Percentiles rank a stretch among this genome's conserved stretches.
Evolutionary conservation across 2,888 invertebrate species (phyloP).

Genomic region (Drymonia ruficornis): DNA sequence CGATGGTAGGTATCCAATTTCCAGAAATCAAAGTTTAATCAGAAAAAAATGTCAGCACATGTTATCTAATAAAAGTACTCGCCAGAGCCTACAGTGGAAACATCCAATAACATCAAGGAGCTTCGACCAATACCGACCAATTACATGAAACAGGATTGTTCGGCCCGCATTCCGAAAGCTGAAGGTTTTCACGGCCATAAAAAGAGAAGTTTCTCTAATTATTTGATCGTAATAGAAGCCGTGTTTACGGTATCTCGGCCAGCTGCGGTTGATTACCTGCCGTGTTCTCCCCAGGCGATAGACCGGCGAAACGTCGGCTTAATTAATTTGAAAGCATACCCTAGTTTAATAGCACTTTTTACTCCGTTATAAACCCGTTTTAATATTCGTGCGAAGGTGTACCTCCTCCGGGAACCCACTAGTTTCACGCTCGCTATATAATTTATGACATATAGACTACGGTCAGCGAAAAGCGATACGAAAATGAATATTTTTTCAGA

Average conservation of each 20-base stretch:
- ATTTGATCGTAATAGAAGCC: conserved; percentile 1
- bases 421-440: neutral
- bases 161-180: neutral
- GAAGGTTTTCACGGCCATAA: neutral
- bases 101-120: conserved; percentile 1
- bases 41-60: neutral
- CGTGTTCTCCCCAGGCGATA: conserved; percentile 24
- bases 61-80: neutral
- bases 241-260: conserved; percentile 7
- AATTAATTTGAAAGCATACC: conserved; percentile 40
- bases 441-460: neutral
- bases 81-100: neutral
- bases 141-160: neutral
- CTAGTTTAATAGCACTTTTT: conserved; percentile 27
- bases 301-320: conserved; percentile 11
- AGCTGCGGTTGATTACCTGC: conserved; percentile 13
- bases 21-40: neutral
- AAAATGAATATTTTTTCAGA: too few species aligned
- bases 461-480: too few species aligned
- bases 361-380: conserved; percentile 8
- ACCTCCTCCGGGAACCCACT: neutral
- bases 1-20: neutral
- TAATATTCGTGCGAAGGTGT: neutral
- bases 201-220: conserved; percentile 4
- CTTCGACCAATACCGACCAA: neutral